A percentile compares a stretch with the other conserved stretches of the same genome.
Conservation (phyloP, 2,888 invertebrate genomes). For the Nomada fabriciana region DNA sequence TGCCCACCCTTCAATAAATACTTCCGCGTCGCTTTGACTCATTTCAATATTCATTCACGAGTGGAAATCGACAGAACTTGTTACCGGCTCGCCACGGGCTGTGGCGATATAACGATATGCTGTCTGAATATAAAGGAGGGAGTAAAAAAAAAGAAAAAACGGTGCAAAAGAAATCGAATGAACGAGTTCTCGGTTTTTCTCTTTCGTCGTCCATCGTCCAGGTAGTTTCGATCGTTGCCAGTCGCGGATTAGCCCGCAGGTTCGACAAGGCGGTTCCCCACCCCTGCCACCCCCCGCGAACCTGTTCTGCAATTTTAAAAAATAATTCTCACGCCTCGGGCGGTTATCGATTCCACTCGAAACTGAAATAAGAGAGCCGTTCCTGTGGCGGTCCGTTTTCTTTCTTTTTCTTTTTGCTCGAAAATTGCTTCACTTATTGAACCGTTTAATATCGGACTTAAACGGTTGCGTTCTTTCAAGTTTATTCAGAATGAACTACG, state of each 20-base stretch:
- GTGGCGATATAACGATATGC: constrained; percentile 37
- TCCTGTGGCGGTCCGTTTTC: not conserved
- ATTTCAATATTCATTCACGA: constrained; percentile 60
- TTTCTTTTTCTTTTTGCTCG: not conserved
- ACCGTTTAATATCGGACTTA: constrained; percentile 30
- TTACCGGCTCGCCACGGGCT: constrained; percentile 53
- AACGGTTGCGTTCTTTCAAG: constrained; percentile 21
- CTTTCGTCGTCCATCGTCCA: constrained; percentile 3
- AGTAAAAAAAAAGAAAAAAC: constrained; percentile 12
- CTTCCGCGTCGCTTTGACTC: constrained; percentile 57
- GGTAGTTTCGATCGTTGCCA: constrained; percentile 9
- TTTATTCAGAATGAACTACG: not conserved
- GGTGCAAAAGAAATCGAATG: constrained; percentile 28
- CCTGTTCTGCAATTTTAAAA: constrained; percentile 13
- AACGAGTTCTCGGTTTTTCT: not conserved
- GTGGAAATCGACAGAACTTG: constrained; percentile 60
- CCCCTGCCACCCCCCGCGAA: not conserved
- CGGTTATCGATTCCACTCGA: constrained; percentile 26
- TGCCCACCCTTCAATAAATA: constrained; percentile 40
- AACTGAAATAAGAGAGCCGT: not conserved
- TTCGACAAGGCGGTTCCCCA: not conserved
- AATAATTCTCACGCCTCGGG: constrained; percentile 29
- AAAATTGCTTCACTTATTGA: constrained; percentile 39
- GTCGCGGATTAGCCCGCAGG: constrained; percentile 4
- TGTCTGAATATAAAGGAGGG: not conserved